Evolutionary conservation across 2,888 invertebrate species (phyloP).

Genomic region (Candidula unifasciata): DNA sequence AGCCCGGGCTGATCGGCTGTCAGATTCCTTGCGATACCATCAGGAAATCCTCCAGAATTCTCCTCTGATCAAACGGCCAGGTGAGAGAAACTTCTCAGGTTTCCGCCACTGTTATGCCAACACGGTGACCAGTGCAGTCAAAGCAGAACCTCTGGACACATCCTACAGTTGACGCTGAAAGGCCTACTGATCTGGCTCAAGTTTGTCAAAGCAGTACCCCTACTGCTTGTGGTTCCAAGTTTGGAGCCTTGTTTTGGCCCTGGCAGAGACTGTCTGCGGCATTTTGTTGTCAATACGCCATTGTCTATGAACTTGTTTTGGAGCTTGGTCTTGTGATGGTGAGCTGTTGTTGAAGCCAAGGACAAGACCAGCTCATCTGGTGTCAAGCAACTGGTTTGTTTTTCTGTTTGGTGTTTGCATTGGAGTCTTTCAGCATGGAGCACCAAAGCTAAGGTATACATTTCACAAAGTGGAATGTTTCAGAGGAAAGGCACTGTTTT

Average conservation of each 20-base stretch:
- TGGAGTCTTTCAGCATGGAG: conserved; percentile 15
- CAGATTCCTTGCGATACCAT: conserved; percentile 54
- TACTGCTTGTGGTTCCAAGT: conserved; percentile 48
- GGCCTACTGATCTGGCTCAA: not conserved
- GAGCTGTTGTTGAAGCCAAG: conserved; percentile 1
- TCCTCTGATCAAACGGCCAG: conserved; percentile 52
- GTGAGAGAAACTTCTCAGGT: conserved; percentile 54
- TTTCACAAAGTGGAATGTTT: not conserved
- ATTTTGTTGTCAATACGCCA: conserved; percentile 48
- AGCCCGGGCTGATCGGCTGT: conserved; percentile 52
- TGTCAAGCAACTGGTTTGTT: conserved; percentile 1
- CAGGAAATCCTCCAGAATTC: conserved; percentile 56
- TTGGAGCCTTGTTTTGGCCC: conserved; percentile 41
- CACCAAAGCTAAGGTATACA: conserved; percentile 28
- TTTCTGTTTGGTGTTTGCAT: conserved; percentile 16
- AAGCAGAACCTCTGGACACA: conserved; percentile 52
- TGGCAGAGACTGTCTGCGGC: conserved; percentile 35
- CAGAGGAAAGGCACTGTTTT: conserved; percentile 18
- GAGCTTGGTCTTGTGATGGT: conserved; percentile 30
- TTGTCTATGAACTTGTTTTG: conserved; percentile 46
- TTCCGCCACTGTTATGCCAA: conserved; percentile 56
- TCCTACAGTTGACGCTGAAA: conserved; percentile 46
- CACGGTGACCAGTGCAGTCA: conserved; percentile 48
- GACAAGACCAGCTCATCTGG: conserved; percentile 34
- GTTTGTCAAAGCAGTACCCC: conserved; percentile 46